Base-by-base conservation (phyloP, 1,140 invertebrate genomes). In the Aphidius ervi region DNA sequence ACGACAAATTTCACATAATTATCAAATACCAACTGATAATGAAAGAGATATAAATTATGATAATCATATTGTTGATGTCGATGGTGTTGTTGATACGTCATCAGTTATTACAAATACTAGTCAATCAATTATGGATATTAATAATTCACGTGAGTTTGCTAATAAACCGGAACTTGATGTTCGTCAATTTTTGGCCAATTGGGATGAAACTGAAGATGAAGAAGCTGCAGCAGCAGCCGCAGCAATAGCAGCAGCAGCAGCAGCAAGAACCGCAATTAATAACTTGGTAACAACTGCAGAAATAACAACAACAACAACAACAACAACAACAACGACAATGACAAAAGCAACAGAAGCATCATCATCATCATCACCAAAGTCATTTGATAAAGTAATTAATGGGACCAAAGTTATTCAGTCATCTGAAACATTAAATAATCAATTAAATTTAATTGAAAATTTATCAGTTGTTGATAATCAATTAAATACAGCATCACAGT, bases 131-230 rank as follows among this genome's bases (percentile, higher is more conserved):
- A 55, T 53, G 43, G 56, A 63, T 5, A 47, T 58, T 6, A 42
- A 48, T 66, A 62, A 63, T 58, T 39, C 59, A 47, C 77, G 73
- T 48, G 70, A 76, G 46, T 77, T 80, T 16, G 72, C 74, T 4
- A 68, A 79, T 40, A 80, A 80, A 49, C 79, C 78, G 2, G 70
- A 74, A 5, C 59, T 81, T 0, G 80, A 81, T 37, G 76, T 81
- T 8, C 69, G 79, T 10, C 77, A 81, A 42, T 81, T 81, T 63
- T 59, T 81, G 9, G 80, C 76, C 0, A 81, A 69, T 41, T 81
- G 80, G 80, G 78, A 79, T 45, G 80, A 81, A 39, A 74, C 74
- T 0, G 76, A 78, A 46, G 78, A 80, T 3, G 78, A 79, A 46
- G 78, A 80, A 6, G 72, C 67, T 10, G 55, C 66, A 1, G 60